Base-by-base conservation (phyloP, 2,797 vertebrate species). In the Nothura maculosa region DNA sequence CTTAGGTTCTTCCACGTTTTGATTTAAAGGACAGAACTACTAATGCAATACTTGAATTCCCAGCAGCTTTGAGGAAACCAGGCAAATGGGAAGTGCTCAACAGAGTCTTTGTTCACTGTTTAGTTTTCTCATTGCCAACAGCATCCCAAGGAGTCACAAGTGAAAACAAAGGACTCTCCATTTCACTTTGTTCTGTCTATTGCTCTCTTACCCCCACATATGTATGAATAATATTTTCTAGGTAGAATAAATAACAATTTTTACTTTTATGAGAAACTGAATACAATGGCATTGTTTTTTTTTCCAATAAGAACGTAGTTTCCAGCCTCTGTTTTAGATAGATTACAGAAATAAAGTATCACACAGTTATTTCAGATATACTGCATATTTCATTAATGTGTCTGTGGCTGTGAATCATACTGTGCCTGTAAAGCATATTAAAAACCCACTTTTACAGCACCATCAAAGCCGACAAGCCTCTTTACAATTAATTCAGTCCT, bases 1-100 rank as follows among this genome's bases (percentile, higher is more conserved):
- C 66, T 85, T 89, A 18, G 12, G 40, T 73, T 62, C 72, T 93
- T 92, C 83, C 66, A 91, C 50, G 55, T 79, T 92, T 72, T 84
- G 69, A 83, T 93, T 90, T 91, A 81, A 82, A 81, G 24, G 64
- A 72, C 20, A 15, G n/a, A 72, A 27, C 10, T 22, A 54, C 25
- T 57, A 81, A 14, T 42, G 30, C 3, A 5, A 10, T 78, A 55
- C 40, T 91, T 78, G 54, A 83, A 73, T 83, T 93, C 62, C 83
- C 83, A 92, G 89, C 74, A 89, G 76, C 83, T 79, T 79, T 1
- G 11, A 81, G 55, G 42, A 9, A 94, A 32, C 8, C 34, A 66
- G 27, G 34, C 36, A 86, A 69, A 85, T 28, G 24, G 69, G 54
- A 94, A 93, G 22, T 72, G 30, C 25, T 72, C 21, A 81, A 62